These are phyloP conservation scores for Pseudotriccus pelzelni DNA, from an alignment of 2,797 vertebrate genomes.

Conservation along the genomic window DNA sequence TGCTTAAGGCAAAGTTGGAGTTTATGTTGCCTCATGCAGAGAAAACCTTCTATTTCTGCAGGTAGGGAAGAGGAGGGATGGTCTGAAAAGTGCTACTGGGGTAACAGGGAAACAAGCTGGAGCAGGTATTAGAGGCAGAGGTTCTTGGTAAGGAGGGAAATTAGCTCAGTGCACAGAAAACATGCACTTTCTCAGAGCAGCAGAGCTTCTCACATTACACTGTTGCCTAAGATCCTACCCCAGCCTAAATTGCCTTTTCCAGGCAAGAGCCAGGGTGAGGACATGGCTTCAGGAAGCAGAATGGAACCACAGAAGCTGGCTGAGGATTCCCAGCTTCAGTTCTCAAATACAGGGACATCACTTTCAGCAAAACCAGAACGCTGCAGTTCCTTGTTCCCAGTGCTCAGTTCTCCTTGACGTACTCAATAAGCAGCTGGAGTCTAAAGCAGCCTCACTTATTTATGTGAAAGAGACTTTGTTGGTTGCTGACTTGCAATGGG, in stretches of 20 bases:
- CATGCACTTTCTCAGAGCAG: not conserved
- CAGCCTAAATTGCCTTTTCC: not conserved
- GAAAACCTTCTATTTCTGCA: not conserved
- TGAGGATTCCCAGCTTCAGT: not conserved
- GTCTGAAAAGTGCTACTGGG: not conserved
- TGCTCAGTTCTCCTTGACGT: not conserved
- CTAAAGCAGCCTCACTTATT: not conserved
- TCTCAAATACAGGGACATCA: not conserved
- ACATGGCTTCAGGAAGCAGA: not conserved
- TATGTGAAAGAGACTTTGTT: not conserved
- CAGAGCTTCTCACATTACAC: not conserved
- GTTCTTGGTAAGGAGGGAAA: not conserved
- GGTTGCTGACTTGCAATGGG: not conserved
- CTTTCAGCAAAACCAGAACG: not conserved
- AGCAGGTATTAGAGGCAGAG: not conserved
- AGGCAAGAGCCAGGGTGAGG: not conserved
- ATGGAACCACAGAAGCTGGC: not conserved
- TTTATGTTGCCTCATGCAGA: not conserved
- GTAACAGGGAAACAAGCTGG: not conserved
- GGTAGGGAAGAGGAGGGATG: not conserved
- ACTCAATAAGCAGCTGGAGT: not conserved
- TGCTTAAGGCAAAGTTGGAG: not conserved
- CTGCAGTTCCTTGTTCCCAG: not conserved
- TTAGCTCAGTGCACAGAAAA: not conserved
- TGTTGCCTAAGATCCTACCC: not conserved